Conservation (phyloP, 2,797 vertebrate species). For the Gouania willdenowi region DNA sequence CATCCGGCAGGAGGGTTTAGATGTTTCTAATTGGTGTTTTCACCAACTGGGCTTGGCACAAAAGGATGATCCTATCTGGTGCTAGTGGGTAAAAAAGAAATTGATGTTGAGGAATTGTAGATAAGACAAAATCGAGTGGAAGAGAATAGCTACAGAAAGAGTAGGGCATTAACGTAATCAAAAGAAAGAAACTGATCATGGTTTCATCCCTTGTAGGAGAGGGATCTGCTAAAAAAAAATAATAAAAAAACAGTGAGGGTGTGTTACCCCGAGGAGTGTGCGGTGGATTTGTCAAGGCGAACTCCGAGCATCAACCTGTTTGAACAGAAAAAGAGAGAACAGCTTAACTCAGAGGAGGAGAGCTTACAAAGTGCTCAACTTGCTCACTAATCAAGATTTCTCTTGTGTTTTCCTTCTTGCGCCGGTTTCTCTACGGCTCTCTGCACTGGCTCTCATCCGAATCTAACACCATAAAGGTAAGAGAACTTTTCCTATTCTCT, state of each 20-base stretch:
- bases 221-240: not conserved
- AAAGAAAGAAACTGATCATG: conserved; percentile 11
- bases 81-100: conserved; percentile 5
- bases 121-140: not conserved
- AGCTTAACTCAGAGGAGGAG: conserved; percentile 42
- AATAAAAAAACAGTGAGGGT: conserved; percentile 2
- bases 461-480: conserved; percentile 58
- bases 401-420: conserved; percentile 39
- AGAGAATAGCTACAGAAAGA: conserved; percentile 9
- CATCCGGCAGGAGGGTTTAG: conserved; percentile 39
- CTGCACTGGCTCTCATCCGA: conserved; percentile 7
- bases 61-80: conserved; percentile 23
- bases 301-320: conserved; percentile 41
- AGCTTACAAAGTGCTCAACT: conserved; percentile 45
- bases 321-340: conserved; percentile 45
- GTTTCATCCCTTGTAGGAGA: conserved; percentile 6
- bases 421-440: not conserved
- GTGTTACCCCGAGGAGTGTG: conserved; percentile 24
- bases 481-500: conserved; percentile 20
- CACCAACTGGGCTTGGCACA: conserved; percentile 14
- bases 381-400: conserved; percentile 52
- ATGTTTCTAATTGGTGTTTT: conserved; percentile 45
- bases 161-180: conserved; percentile 3
- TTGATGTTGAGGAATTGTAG: not conserved
- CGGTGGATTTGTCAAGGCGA: conserved; percentile 45